Percentiles rank a stretch among this genome's conserved stretches.
Evolutionary conservation across 1,140 invertebrate genomes (phyloP).

Genomic region (Drosophila pseudoananassae): DNA sequence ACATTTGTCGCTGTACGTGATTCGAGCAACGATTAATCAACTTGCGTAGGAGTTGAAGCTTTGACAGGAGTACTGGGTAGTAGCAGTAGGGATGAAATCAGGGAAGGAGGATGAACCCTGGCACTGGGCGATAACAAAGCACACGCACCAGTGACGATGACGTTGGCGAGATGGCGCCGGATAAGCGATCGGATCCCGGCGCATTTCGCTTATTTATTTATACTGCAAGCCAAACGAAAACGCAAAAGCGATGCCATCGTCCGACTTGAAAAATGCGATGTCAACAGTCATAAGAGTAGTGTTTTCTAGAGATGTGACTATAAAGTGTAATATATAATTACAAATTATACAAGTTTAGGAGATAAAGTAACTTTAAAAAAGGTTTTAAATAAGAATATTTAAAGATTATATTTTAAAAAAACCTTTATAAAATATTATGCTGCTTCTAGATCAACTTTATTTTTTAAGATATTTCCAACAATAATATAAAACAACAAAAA

Average conservation of each 20-base stretch:
- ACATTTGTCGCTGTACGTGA: conserved; percentile 74
- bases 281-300: conserved; percentile 25
- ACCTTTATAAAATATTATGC: too few relatives aligned
- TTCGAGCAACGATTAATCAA: conserved; percentile 73
- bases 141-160: conserved; percentile 30
- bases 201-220: conserved; percentile 64
- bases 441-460: too few relatives aligned
- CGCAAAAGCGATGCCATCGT: conserved; percentile 1
- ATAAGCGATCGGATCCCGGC: conserved; percentile 23
- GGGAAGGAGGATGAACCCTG: conserved; percentile 16
- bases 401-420: too few relatives aligned
- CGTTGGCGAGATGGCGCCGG: conserved; percentile 18
- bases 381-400: not conserved
- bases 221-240: conserved; percentile 58
- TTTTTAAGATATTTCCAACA: too few relatives aligned
- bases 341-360: not conserved
- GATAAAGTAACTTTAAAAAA: not conserved
- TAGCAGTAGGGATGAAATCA: not conserved
- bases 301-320: not conserved
- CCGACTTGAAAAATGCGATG: conserved; percentile 54
- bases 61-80: not conserved
- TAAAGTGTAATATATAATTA: not conserved
- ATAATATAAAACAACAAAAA: too few relatives aligned
- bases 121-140: conserved; percentile 52
- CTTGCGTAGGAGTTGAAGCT: conserved; percentile 34